Conservation (phyloP, 1,140 invertebrate species). For the Aphelenchoides fujianensis region DNA sequence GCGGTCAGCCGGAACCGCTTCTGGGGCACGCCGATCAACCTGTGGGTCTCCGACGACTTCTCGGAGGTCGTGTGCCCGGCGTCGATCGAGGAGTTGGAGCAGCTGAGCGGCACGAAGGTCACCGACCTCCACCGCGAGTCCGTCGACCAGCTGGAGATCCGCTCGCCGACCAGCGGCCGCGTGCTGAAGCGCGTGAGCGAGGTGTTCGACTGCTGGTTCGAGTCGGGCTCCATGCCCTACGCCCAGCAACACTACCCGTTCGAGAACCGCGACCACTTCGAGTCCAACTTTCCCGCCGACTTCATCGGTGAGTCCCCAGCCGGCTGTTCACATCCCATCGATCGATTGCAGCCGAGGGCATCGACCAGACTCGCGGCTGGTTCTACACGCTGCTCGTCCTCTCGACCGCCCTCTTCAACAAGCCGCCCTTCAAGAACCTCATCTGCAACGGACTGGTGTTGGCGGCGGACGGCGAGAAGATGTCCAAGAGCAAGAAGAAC, state of each 20-base stretch:
- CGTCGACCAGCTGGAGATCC: conserved; percentile 89
- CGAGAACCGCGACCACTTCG: conserved; percentile 84
- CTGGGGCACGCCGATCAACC: conserved; percentile 97
- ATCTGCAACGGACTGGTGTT: conserved; percentile 91
- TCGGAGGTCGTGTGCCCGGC: conserved; percentile 90
- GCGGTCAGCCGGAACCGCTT: conserved; percentile 92
- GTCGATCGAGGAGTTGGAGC: conserved; percentile 83
- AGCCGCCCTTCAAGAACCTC: conserved; percentile 94
- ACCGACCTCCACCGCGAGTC: conserved; percentile 90
- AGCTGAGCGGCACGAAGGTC: conserved; percentile 76
- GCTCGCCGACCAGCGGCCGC: conserved; percentile 78
- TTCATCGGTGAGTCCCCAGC: conserved; percentile 84
- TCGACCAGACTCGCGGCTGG: conserved; percentile 93
- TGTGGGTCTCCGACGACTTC: conserved; percentile 91
- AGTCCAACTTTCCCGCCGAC: conserved; percentile 93
- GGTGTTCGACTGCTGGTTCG: conserved; percentile 99
- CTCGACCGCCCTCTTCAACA: conserved; percentile 90
- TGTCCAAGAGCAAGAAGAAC: conserved; percentile 98
- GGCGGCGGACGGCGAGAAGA: conserved; percentile 91
- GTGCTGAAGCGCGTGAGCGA: conserved; percentile 80
- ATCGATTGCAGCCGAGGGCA: conserved; percentile 62
- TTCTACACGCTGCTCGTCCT: conserved; percentile 96
- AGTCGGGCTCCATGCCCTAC: conserved; percentile 98
- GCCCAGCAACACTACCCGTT: conserved; percentile 91
- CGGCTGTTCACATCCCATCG: conserved; percentile 9